These are phyloP conservation scores for Sericinus montela DNA, from an alignment of 2,888 invertebrate species.

Conservation along the genomic window DNA sequence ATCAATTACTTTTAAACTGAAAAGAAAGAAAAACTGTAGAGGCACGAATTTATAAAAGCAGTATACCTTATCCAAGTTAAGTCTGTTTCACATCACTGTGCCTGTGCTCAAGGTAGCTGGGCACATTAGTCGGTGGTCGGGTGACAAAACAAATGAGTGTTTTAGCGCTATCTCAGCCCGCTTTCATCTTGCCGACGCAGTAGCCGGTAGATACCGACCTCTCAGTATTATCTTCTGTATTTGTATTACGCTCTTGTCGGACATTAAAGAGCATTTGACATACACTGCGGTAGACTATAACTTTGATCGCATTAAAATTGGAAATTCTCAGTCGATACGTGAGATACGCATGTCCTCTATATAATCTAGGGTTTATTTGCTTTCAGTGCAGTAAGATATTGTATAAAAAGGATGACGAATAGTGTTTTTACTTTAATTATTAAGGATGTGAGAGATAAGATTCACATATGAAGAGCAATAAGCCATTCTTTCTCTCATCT, in stretches of 20 bases:
- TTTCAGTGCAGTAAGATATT: background rate
- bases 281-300: conserved; percentile 16
- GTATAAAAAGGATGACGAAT: too few relatives aligned
- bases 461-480: too few relatives aligned
- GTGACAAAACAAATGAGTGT: conserved; percentile 79
- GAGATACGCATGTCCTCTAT: background rate
- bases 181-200: conserved; percentile 62
- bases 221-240: conserved; percentile 33
- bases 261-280: conserved; percentile 19
- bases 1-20: too few relatives aligned
- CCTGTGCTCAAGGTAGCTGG: conserved; percentile 18
- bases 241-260: conserved; percentile 18
- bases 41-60: background rate
- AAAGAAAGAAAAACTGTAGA: too few relatives aligned
- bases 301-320: background rate
- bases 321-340: conserved; percentile 9
- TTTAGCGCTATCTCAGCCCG: conserved; percentile 66
- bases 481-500: too few relatives aligned
- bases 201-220: conserved; percentile 31
- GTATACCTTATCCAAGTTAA: conserved; percentile 7
- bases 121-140: conserved; percentile 41
- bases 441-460: too few relatives aligned
- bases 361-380: conserved; percentile 1
- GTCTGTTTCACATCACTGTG: background rate
- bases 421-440: too few relatives aligned